Conservation (phyloP, 2,888 invertebrate genomes). For the Pecten maximus region DNA sequence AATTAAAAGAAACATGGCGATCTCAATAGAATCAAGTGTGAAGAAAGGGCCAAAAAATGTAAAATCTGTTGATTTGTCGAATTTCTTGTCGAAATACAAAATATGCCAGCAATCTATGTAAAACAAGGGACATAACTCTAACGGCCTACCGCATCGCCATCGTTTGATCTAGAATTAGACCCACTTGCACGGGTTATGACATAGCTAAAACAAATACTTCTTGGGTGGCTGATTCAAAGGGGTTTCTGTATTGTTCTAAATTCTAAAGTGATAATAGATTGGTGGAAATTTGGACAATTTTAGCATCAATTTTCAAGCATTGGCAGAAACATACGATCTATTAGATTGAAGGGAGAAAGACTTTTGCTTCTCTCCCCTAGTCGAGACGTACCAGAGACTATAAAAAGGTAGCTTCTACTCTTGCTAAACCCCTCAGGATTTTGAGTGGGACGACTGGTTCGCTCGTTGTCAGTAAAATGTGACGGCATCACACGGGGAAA, state of each 20-base stretch:
- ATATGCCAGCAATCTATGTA: slow-evolving; percentile 66
- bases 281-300: slow-evolving; percentile 69
- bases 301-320: slow-evolving; percentile 62
- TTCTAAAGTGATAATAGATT: slow-evolving; percentile 63
- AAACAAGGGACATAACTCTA: slow-evolving; percentile 60
- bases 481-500: too few species aligned
- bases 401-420: too few species aligned
- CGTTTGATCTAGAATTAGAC: slow-evolving; percentile 56
- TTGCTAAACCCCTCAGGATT: too few species aligned
- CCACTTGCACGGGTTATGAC: slow-evolving; percentile 62
- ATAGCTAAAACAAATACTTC: slow-evolving; percentile 71
- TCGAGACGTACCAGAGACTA: too few species aligned
- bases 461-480: too few species aligned
- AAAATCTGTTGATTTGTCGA: slow-evolving; percentile 72
- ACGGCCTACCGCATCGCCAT: slow-evolving; percentile 66
- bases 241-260: slow-evolving; percentile 72
- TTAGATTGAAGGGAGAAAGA: slow-evolving; percentile 66
- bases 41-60: slow-evolving; percentile 60
- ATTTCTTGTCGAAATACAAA: slow-evolving; percentile 69
- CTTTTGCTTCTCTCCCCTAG: too few species aligned
- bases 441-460: too few species aligned
- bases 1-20: slow-evolving; percentile 68
- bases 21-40: slow-evolving; percentile 66
- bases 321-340: slow-evolving; percentile 65
- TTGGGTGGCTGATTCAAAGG: slow-evolving; percentile 68